Percentiles rank a stretch among this genome's conserved stretches.
These are phyloP conservation scores for Brachyptera risi DNA, from an alignment of 2,888 invertebrate genomes.

Conservation along the genomic window DNA sequence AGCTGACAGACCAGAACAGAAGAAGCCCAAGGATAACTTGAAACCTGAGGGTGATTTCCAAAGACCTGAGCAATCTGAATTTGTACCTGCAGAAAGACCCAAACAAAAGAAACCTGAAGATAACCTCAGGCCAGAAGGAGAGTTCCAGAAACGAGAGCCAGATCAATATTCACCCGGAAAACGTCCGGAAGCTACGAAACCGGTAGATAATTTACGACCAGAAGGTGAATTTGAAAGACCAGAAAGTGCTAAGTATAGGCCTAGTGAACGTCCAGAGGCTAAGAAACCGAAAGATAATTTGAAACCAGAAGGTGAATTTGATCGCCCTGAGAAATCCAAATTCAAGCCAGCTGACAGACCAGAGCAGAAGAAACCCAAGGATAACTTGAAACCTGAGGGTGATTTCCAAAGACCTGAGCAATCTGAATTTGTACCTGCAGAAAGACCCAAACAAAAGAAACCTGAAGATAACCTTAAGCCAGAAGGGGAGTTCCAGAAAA, in stretches of 20 bases:
- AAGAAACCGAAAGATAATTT: slow-evolving; percentile 43
- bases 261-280: slow-evolving; percentile 51
- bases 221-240: slow-evolving; percentile 51
- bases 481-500: slow-evolving; percentile 40
- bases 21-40: slow-evolving; percentile 46
- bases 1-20: slow-evolving; percentile 40
- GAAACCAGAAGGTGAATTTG: slow-evolving; percentile 36
- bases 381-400: slow-evolving; percentile 42
- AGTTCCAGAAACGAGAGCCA: slow-evolving; percentile 29
- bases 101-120: slow-evolving; percentile 51
- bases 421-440: slow-evolving; percentile 40
- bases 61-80: slow-evolving; percentile 48
- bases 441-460: slow-evolving; percentile 42
- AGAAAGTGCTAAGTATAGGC: slow-evolving; percentile 40
- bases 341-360: slow-evolving; percentile 20
- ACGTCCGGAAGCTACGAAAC: slow-evolving; percentile 34
- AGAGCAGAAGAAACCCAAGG: slow-evolving; percentile 43
- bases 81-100: slow-evolving; percentile 47
- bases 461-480: slow-evolving; percentile 40
- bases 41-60: slow-evolving; percentile 53
- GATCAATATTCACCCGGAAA: slow-evolving; percentile 28
- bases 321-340: slow-evolving; percentile 16
- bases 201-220: slow-evolving; percentile 49
- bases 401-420: slow-evolving; percentile 39
- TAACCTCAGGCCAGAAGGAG: slow-evolving; percentile 30